Evolutionary conservation across 2,113 vertebrate species (phyloP), one percentile per base, ranked within the genome.

Genomic region (Tichodroma muraria): DNA sequence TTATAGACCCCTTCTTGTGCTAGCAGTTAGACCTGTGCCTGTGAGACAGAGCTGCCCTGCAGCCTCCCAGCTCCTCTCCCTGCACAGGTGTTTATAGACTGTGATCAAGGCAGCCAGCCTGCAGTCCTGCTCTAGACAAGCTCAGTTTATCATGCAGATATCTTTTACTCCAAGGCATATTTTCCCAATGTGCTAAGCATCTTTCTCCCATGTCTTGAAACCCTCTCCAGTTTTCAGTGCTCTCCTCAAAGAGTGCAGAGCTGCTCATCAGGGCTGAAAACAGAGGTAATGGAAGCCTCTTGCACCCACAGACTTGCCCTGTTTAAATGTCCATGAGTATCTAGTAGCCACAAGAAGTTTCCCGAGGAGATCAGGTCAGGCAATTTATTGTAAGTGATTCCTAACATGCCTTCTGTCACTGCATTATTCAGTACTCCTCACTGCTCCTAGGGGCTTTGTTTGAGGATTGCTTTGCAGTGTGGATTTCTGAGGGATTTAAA

Each of bases 401-500:
- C 89, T 85, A 76, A 66, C 27, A 11, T 59, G 57, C 33, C 35
- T 69, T 85, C 60, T 93, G 49, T 89, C 78, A 80, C 49, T 69
- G 66, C 15, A 33, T 75, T 72, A 63, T 88, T 88, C 65, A 69
- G 47, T 61, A 53, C 38, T 85, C 25, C 33, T 35, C 8, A 4
- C 35, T 70, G 63, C 38, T 94, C 77, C 72, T 85, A 49, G 21
- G 64, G 75, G 25, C 44, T 94, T 94, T 91, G 23, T 77, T 85
- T 80, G 33, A 94, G 88, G 64, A 80, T 56, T 82, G 76, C 38
- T 89, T 97, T 91, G 56, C 63, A 82, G 56, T 53, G 47, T 89
- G 72, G 63, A 65, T 88, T 92, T 95, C 88, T 47, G 42, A 79
- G 40, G 54, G 68, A 95, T 94, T 94, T 86, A 86, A 94, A 90